Base-by-base conservation (phyloP, 2,113 vertebrate genomes). In the Uria aalge region DNA sequence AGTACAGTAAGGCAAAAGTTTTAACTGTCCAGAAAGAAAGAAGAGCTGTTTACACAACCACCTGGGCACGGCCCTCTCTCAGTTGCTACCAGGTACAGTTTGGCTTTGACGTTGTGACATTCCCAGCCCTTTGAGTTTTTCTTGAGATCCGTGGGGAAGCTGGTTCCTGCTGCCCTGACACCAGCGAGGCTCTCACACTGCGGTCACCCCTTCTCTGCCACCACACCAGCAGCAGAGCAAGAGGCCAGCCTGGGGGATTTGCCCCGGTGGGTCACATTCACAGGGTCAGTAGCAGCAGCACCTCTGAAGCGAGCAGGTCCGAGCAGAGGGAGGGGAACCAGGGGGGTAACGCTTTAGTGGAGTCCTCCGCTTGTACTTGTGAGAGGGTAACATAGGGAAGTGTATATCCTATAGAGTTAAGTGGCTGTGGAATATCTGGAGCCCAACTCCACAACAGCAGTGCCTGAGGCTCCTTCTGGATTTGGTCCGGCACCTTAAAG, bases 1-100 rank as follows among this genome's bases (percentile, higher is more conserved):
- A 83, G 89, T 77, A 86, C 88, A 96, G 64, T 96, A 97, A 97
- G 96, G 97, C 90, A 90, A 59, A 66, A 48, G 41, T 95, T 60
- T 83, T 20, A 76, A 38, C 15, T 81, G 90, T 93, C 73, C 63
- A 6, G 15, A 34, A 80, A 60, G 27, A 47, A 87, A 27, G 62
- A 75, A 23, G 32, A 29, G 47, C 55, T 27, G 34, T 29, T 59
- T 2, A 20, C 41, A 56, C 29, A 57, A 43, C 55, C 9, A 50
- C 69, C 59, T 24, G 78, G 73, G 78, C 43, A 43, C 20, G 1
- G 6, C 5, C 3, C 20, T 32, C 53, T 29, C 63, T 24, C 57
- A 12, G 32, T 4, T 27, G 41, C 64, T 8, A 38, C 59, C 30
- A 43, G 53, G 48, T 6, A 15, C 23, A 12, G 60, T 36, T 38